A percentile compares a stretch with the other conserved stretches of the same genome.
Conservation (phyloP, 2,888 invertebrate genomes). For the Drosophila nr. perissopoda region DNA sequence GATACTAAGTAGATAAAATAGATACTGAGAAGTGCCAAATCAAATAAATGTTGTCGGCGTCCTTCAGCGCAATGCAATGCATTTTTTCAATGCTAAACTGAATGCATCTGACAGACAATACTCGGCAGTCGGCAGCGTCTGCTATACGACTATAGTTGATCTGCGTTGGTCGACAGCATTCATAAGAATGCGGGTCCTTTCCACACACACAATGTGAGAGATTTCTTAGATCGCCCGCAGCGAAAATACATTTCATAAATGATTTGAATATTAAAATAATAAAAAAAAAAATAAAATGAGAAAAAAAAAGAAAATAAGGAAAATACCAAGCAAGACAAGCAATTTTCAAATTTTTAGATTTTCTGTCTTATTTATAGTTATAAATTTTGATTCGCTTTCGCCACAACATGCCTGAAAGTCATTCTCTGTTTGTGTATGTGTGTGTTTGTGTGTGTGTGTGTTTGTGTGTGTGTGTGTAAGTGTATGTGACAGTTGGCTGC, state of each 20-base stretch:
- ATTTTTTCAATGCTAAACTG: conserved; percentile 74
- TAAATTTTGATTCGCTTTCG: conserved; percentile 65
- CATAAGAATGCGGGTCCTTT: conserved; percentile 58
- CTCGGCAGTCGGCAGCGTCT: background rate
- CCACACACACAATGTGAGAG: conserved; percentile 47
- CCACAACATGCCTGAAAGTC: conserved; percentile 53
- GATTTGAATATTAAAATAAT: conserved; percentile 60
- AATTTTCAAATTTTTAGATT: conserved; percentile 52
- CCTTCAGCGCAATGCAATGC: conserved; percentile 73
- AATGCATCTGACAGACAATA: conserved; percentile 45
- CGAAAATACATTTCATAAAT: conserved; percentile 68
- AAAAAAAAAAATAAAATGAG: conserved; percentile 32
- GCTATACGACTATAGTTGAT: conserved; percentile 23
- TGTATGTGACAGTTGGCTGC: background rate
- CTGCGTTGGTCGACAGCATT: conserved; percentile 40
- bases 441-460: background rate
- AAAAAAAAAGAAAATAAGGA: conserved; percentile 16
- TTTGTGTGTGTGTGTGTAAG: background rate
- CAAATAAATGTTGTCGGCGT: conserved; percentile 70
- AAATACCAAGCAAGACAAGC: conserved; percentile 62
- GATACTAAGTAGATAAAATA: conserved; percentile 27
- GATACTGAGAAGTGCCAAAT: conserved; percentile 61
- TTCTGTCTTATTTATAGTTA: conserved; percentile 73
- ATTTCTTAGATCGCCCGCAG: conserved; percentile 46
- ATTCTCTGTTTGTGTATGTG: background rate